phyloP scores from a whole-genome alignment of 1,140 invertebrate genomes.

The Bursaphelenchus mucronatus region DNA sequence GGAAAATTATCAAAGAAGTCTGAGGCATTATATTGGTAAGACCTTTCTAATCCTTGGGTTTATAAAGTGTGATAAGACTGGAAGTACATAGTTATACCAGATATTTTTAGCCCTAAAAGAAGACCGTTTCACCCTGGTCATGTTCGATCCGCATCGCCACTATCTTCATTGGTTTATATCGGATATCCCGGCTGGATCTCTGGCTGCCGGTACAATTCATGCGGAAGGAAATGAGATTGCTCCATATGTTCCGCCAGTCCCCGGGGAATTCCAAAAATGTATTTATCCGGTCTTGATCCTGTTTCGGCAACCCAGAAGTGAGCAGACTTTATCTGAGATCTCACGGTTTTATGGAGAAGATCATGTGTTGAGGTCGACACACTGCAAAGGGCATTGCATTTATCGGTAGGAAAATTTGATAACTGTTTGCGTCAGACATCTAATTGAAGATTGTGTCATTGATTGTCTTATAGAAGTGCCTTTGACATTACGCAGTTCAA shows the following conservation, averaged over 20 bases:
- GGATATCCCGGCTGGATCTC: constrained; percentile 46
- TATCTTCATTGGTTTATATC: constrained; percentile 50
- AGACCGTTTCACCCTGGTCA: constrained; percentile 49
- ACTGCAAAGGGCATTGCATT: constrained; percentile 39
- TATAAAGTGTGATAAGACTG: too few relatives aligned
- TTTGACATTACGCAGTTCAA: constrained; percentile 48
- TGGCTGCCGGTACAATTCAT: constrained; percentile 35
- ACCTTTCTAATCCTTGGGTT: constrained; percentile 3
- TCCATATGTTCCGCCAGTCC: constrained; percentile 41
- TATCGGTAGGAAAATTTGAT: constrained; percentile 32
- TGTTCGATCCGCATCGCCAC: constrained; percentile 45
- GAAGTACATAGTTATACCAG: too few relatives aligned
- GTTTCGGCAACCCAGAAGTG: constrained; percentile 39
- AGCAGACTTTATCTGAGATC: constrained; percentile 34
- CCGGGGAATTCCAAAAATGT: constrained; percentile 28
- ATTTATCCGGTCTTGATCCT: constrained; percentile 45
- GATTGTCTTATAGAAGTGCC: constrained; percentile 26
- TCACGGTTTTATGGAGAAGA: constrained; percentile 47
- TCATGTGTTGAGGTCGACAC: constrained; percentile 39
- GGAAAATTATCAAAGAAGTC: constrained; percentile 48
- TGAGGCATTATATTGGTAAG: constrained; percentile 51
- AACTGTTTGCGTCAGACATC: neutral
- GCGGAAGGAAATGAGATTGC: constrained; percentile 36
- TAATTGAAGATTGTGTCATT: neutral
- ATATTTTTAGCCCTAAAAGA: constrained; percentile 45